phyloP scores from a whole-genome alignment of 2,113 vertebrate genomes.

The Phylloscopus trochilus region DNA sequence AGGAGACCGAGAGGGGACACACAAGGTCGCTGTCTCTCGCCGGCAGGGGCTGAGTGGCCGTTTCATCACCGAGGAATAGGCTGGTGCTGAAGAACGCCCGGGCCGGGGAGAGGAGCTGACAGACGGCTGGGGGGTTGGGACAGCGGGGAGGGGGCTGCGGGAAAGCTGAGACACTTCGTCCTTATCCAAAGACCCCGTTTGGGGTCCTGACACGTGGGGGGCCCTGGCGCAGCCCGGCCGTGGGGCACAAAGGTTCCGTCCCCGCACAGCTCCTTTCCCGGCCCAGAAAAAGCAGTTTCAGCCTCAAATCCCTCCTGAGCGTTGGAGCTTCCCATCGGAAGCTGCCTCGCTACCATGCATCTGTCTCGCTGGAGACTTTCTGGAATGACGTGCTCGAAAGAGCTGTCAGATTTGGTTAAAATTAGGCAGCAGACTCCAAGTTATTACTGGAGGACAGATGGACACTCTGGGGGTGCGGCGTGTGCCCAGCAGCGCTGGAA shows the following conservation, averaged over 20 bases:
- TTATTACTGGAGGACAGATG: constrained; percentile 35
- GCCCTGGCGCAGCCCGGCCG: background rate
- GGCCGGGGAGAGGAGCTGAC: constrained; percentile 30
- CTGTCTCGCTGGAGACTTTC: background rate
- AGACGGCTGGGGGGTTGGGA: background rate
- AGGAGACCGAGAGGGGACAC: constrained; percentile 4
- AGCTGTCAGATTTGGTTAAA: constrained; percentile 43
- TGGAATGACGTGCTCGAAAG: constrained; percentile 4
- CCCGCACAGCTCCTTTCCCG: background rate
- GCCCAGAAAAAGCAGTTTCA: background rate
- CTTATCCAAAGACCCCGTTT: background rate
- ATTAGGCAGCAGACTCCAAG: background rate
- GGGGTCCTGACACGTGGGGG: background rate
- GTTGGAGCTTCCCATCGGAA: background rate
- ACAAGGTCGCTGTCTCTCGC: constrained; percentile 55
- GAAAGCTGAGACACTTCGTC: background rate
- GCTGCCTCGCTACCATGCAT: background rate
- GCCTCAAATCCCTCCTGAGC: background rate
- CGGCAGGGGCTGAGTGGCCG: constrained; percentile 8
- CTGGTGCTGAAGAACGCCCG: constrained; percentile 43
- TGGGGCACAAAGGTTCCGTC: accelerated
- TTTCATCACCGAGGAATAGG: constrained; percentile 57
- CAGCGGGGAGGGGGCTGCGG: background rate
- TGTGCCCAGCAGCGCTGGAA: background rate
- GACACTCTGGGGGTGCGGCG: background rate